phyloP scores from a whole-genome alignment of 2,113 vertebrate species.

The Merops nubicus region DNA sequence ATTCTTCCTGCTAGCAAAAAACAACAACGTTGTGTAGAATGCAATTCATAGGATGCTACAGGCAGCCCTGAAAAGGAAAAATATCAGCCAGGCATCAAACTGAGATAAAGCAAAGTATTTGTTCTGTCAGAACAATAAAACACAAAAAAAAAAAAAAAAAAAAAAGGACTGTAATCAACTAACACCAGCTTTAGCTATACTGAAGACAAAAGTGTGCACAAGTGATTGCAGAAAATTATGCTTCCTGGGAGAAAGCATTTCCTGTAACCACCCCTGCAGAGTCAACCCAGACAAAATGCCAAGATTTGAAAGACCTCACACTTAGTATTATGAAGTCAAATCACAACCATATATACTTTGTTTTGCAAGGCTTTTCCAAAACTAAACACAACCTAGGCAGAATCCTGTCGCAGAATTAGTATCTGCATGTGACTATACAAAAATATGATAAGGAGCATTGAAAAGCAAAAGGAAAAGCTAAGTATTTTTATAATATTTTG shows the following conservation, averaged over 20 bases:
- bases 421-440: background rate
- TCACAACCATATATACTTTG: background rate
- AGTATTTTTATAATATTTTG: background rate
- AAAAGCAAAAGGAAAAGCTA: background rate
- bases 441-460: background rate
- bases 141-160: too few species aligned
- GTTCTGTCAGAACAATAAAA: conserved; percentile 20
- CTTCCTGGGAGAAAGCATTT: background rate
- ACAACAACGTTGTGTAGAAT: background rate
- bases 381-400: background rate
- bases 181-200: background rate
- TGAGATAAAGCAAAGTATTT: conserved; percentile 20
- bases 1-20: background rate
- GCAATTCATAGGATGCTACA: background rate
- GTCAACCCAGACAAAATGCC: background rate
- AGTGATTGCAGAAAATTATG: background rate
- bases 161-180: background rate
- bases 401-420: background rate
- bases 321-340: background rate
- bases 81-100: background rate
- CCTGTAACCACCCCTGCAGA: background rate
- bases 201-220: background rate
- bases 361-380: background rate
- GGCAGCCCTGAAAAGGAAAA: conserved; percentile 14
- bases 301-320: background rate